phyloP scores from a whole-genome alignment of 1,140 invertebrate species.

The Pachypsylla venusta region DNA sequence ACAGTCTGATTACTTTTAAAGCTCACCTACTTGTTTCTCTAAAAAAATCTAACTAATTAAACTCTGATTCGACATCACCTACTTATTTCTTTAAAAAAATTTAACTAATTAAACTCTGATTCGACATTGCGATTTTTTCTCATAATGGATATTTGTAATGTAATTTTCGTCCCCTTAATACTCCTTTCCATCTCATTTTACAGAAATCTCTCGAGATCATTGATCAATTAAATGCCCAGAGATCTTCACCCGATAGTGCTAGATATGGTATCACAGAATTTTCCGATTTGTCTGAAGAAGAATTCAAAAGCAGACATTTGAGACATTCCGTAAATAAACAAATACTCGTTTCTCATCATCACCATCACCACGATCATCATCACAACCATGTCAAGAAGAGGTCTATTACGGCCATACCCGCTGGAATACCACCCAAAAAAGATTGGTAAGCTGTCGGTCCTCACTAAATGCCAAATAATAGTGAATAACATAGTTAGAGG shows the following conservation, averaged over 20 bases:
- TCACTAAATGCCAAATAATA: background rate
- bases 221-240: background rate
- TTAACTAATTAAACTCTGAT: too few relatives aligned
- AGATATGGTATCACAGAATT: constrained; percentile 54
- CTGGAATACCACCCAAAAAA: constrained; percentile 24
- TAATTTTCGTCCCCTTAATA: too few relatives aligned
- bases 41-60: too few relatives aligned
- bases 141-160: too few relatives aligned
- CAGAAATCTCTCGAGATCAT: constrained; percentile 3
- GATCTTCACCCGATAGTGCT: constrained; percentile 31
- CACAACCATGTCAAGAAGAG: constrained; percentile 5
- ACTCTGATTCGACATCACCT: too few relatives aligned
- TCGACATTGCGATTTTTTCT: too few relatives aligned
- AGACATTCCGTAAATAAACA: constrained; percentile 24
- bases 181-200: too few relatives aligned
- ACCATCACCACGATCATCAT: constrained; percentile 16
- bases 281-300: constrained; percentile 54
- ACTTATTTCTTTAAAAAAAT: too few relatives aligned
- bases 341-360: constrained; percentile 24
- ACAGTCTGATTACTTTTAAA: too few relatives aligned
- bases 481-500: background rate
- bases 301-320: constrained; percentile 44
- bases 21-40: too few relatives aligned
- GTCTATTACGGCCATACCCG: constrained; percentile 11
- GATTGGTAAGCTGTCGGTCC: constrained; percentile 23